A percentile compares a stretch with the other conserved stretches of the same genome.
phyloP scores from a whole-genome alignment of 2,888 invertebrate species.

The Epinotia nisella region DNA sequence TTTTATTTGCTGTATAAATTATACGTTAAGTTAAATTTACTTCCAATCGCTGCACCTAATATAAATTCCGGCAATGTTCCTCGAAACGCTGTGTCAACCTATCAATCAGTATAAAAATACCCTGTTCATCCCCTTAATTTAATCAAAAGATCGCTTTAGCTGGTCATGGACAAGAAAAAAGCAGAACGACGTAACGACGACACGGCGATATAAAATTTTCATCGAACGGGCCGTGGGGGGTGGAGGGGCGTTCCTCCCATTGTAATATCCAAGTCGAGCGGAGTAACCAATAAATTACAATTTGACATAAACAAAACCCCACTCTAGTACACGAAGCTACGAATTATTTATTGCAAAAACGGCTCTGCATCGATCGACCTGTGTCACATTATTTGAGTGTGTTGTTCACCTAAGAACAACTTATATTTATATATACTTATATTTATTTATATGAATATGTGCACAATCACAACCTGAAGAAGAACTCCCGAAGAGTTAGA shows the following conservation, averaged over 20 bases:
- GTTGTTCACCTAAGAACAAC: neutral
- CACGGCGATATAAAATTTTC: constrained; percentile 81
- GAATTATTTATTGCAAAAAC: constrained; percentile 79
- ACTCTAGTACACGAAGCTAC: constrained; percentile 69
- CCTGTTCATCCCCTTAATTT: constrained; percentile 82
- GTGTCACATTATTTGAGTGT: constrained; percentile 16
- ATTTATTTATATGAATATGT: neutral
- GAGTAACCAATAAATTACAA: constrained; percentile 82
- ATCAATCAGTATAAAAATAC: constrained; percentile 84
- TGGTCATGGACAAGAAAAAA: constrained; percentile 79
- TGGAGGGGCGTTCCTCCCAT: constrained; percentile 62
- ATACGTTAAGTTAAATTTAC: constrained; percentile 67
- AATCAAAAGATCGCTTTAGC: constrained; percentile 83
- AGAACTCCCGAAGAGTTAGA: too few species aligned
- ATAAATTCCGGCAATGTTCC: constrained; percentile 77
- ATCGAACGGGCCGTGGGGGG: constrained; percentile 65
- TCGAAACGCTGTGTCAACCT: constrained; percentile 82
- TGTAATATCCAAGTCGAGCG: constrained; percentile 81
- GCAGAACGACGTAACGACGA: constrained; percentile 77
- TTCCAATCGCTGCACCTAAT: constrained; percentile 81
- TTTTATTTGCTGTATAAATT: constrained; percentile 78
- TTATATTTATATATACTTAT: too few species aligned
- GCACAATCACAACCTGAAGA: too few species aligned
- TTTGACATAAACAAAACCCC: constrained; percentile 83
- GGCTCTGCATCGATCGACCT: constrained; percentile 49